These are phyloP conservation scores for Coracias cyanogaster DNA, from an alignment of 2,797 vertebrate species.

Conservation along the genomic window DNA sequence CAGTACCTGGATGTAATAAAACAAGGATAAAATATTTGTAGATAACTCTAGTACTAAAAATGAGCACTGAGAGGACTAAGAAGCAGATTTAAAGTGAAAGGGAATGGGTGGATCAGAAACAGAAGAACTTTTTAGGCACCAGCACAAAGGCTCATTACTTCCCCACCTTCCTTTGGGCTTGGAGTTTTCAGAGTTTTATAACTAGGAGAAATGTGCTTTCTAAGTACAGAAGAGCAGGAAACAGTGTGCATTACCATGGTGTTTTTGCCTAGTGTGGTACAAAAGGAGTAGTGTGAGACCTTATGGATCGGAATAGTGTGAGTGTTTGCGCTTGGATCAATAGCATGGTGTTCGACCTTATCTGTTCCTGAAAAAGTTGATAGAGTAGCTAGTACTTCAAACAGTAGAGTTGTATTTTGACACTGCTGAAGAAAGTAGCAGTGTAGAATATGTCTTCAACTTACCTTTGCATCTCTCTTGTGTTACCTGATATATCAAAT, in stretches of 20 bases:
- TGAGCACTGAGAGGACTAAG: background rate
- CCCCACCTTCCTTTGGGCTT: background rate
- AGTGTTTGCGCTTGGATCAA: background rate
- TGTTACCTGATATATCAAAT: background rate
- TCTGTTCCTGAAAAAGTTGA: background rate
- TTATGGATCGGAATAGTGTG: too few species aligned
- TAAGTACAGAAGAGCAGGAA: background rate
- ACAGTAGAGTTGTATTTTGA: background rate
- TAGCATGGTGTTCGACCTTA: background rate
- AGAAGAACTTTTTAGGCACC: background rate
- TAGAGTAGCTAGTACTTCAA: background rate
- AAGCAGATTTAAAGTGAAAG: background rate
- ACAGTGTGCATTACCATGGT: rapidly evolving
- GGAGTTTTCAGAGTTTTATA: background rate
- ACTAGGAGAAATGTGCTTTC: background rate
- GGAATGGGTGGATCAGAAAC: background rate
- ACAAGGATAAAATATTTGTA: constrained; percentile 28
- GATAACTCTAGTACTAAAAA: constrained; percentile 18
- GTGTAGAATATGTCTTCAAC: background rate
- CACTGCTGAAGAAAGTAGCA: background rate
- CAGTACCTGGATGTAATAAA: constrained; percentile 31
- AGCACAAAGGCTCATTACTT: background rate
- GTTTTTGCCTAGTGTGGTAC: background rate
- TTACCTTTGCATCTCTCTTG: background rate
- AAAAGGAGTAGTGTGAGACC: rapidly evolving